These are phyloP conservation scores for Zaprionus tsacasi DNA, from an alignment of 1,140 invertebrate species.

Conservation along the genomic window DNA sequence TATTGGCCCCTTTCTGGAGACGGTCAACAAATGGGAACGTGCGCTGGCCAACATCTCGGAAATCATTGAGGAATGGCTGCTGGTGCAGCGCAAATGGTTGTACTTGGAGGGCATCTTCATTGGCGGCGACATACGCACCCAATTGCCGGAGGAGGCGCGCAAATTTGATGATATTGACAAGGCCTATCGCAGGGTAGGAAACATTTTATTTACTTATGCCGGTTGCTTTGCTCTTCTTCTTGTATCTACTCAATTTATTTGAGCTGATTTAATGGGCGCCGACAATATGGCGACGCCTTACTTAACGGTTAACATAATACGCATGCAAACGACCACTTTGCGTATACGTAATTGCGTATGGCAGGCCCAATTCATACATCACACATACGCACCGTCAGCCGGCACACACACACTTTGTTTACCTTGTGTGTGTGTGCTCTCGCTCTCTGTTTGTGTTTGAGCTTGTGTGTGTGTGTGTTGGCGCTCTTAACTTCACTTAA, in stretches of 20 bases:
- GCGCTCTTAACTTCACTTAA: conserved; percentile 82
- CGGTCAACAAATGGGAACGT: conserved; percentile 94
- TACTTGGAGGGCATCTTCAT: conserved; percentile 96
- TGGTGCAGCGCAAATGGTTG: conserved; percentile 94
- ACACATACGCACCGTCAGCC: conserved; percentile 67
- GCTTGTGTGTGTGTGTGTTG: conserved; percentile 47
- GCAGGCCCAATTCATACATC: conserved; percentile 19
- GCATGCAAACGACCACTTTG: conserved; percentile 79
- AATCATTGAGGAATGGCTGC: conserved; percentile 93
- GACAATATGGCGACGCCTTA: conserved; percentile 83
- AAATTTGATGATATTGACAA: conserved; percentile 95
- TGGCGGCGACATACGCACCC: conserved; percentile 92
- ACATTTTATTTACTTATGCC: conserved; percentile 47
- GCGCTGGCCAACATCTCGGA: conserved; percentile 91
- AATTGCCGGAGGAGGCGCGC: conserved; percentile 93
- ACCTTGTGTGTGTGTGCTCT: conserved; percentile 51
- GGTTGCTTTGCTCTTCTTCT: conserved; percentile 34
- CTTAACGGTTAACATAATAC: conserved; percentile 83
- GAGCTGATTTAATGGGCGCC: conserved; percentile 78
- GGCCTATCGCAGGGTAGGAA: conserved; percentile 88
- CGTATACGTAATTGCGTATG: conserved; percentile 74
- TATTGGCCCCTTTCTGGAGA: conserved; percentile 92
- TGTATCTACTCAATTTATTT: conserved; percentile 76
- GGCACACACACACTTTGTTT: conserved; percentile 40
- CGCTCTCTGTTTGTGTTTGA: conserved; percentile 18